Base-by-base conservation (phyloP, 2,113 vertebrate genomes). In the Nansenia antarctica region DNA sequence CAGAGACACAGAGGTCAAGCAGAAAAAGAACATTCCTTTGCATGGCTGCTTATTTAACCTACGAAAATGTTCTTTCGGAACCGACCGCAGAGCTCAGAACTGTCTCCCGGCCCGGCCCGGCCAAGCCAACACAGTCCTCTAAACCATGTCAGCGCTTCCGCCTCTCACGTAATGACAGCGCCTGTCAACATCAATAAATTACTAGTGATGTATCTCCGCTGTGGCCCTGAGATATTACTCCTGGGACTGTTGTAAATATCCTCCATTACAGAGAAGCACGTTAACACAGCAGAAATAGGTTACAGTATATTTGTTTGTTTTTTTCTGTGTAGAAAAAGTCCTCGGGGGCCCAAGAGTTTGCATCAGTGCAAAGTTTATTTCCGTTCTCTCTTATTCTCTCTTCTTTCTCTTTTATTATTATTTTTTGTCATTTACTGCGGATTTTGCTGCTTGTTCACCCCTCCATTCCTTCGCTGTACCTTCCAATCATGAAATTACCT, bases 101-200 rank as follows among this genome's bases (percentile, higher is more conserved):
- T 26, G 52, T 42, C 39, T 42, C 39, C 11, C 5, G 9, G 20
- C 24, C 24, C 52, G 12, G 24, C 30, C 57, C 27, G 20, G 64
- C 39, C 55, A 45, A 64, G 6, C 61, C 34, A 32, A 20, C 30
- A 14, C 12, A 57, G 20, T 18, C 34, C 53, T 6, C 5, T 35
- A 60, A 63, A 74, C 27, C 34, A 64, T 67, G 37, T 69, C 15
- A 15, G 8, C 37, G 9, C 62, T 65, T 3, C 60, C 58, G 20
- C 22, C 27, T 47, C 1, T 60, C 58, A 32, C 29, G 7, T 47
- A 59, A 39, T 9, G n/a, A 54, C 58, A 0, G 34, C 57, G 9
- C 1, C 12, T 63, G 42, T 73, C 49, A 49, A 18, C n/a, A 45
- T 61, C 45, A 47, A 34, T 9, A 7, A 42, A 31, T 52, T 26